Conservation (phyloP, 2,888 invertebrate genomes). For the Podabrus alpinus region DNA sequence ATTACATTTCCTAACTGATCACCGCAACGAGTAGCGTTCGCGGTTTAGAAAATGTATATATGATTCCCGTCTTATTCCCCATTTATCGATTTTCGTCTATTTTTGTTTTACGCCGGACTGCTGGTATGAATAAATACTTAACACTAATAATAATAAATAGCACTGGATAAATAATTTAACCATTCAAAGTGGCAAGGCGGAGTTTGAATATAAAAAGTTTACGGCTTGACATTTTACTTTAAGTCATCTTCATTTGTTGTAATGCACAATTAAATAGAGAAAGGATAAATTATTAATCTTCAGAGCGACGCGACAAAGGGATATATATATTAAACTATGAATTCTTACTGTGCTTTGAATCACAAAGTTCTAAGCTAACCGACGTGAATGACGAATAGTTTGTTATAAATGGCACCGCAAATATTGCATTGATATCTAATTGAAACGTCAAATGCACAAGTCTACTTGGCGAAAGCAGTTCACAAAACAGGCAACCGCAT, state of each 20-base stretch:
- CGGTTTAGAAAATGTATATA: no score
- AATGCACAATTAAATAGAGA: neutral
- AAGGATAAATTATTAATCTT: neutral
- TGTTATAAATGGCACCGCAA: constrained; percentile 23
- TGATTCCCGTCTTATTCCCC: no score
- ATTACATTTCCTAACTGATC: no score
- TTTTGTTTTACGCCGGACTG: no score
- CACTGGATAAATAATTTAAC: neutral
- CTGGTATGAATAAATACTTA: no score
- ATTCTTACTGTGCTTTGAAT: neutral
- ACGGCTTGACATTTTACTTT: neutral
- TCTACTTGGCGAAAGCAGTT: constrained; percentile 11
- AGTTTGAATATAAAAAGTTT: neutral
- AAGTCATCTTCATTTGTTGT: neutral
- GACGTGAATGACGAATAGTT: constrained; percentile 22
- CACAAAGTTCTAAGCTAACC: constrained; percentile 13
- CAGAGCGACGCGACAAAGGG: neutral
- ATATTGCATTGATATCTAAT: constrained; percentile 26
- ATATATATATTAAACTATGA: neutral
- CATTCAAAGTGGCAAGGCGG: neutral
- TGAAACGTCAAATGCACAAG: constrained; percentile 27
- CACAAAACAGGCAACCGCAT: constrained; percentile 11
- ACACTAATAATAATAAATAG: no score
- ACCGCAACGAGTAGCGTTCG: no score
- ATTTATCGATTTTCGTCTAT: no score